Evolutionary conservation across 1,140 invertebrate genomes (phyloP), one percentile per base, ranked within the genome.

Genomic region (Manduca sexta): DNA sequence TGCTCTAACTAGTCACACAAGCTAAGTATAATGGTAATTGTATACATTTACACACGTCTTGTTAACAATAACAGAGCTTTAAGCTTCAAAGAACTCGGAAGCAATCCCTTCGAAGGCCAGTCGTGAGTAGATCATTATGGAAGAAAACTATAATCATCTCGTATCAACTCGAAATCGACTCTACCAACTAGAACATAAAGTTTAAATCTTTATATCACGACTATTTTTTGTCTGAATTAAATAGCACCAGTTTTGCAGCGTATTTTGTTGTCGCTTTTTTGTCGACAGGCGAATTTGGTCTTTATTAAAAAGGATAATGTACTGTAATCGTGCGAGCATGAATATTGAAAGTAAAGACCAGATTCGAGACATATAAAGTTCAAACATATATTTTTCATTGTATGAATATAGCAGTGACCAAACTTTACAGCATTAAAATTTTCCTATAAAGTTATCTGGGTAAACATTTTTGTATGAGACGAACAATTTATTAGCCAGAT

Each of bases 61-160:
- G 3, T 17, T 2, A 18, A 18, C 17, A 40, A 42, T 18, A 33
- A 42, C 44, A 33, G 42, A 41, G 39, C 33, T 47, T 56, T 52
- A 38, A 52, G 49, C 39, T 42, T 48, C 48, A 56, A 43, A 57
- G 47, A 61, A 68, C 60, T 67, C 54, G 60, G 57, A 67, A 67
- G 57, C 45, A 40, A 48, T 55, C 54, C 58, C 51, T 60, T 49
- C 13, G 55, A 61, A 65, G 62, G 62, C 52, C 55, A 45, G 10
- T 38, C 38, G 35, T 52, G 18, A 45, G 33, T 21, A 39, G 37
- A 55, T 48, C 43, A 40, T 45, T 53, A 37, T 52, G 47, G 37
- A 60, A 52, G 52, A 53, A 62, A 54, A 55, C 41, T 41, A 42
- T 30, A 45, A 49, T 0, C 12, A 13, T 21, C 37, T 26, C 8